Conservation (phyloP, 1,140 invertebrate genomes). For the Lethrus apterus region DNA sequence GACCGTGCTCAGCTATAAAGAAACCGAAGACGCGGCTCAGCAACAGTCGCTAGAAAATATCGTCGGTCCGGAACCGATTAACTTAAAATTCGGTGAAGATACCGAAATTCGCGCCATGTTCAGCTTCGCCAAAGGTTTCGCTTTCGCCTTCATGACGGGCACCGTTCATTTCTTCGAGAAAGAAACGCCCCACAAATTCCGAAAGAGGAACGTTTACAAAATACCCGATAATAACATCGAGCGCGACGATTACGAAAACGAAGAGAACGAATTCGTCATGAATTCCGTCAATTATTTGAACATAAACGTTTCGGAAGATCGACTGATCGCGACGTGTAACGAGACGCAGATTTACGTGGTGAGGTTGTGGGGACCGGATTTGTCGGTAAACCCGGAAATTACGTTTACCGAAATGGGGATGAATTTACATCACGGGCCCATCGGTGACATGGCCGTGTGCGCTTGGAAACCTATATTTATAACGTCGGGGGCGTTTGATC, state of each 20-base stretch:
- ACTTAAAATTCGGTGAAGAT: slow-evolving; percentile 16
- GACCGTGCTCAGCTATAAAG: slow-evolving; percentile 32
- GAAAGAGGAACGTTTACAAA: slow-evolving; percentile 51
- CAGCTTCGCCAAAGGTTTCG: slow-evolving; percentile 53
- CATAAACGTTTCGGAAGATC: slow-evolving; percentile 49
- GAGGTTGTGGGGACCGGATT: slow-evolving; percentile 48
- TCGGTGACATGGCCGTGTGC: slow-evolving; percentile 72
- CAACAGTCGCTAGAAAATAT: neutral
- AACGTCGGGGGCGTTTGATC: slow-evolving; percentile 70
- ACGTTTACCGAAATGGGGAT: slow-evolving; percentile 54
- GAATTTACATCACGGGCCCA: slow-evolving; percentile 69
- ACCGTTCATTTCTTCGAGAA: slow-evolving; percentile 60
- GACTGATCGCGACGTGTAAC: slow-evolving; percentile 52
- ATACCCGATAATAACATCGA: slow-evolving; percentile 45
- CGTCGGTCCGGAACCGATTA: slow-evolving; percentile 2
- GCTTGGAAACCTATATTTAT: slow-evolving; percentile 84
- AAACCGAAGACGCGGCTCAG: slow-evolving; percentile 12
- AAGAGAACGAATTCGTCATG: slow-evolving; percentile 14
- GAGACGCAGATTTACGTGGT: slow-evolving; percentile 56
- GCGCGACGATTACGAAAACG: slow-evolving; percentile 26
- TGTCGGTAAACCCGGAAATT: slow-evolving; percentile 36
- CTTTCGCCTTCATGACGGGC: slow-evolving; percentile 50
- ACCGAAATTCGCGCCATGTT: slow-evolving; percentile 45
- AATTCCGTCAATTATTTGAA: slow-evolving; percentile 47
- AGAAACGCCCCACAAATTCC: slow-evolving; percentile 49